phyloP scores from a whole-genome alignment of 2,113 vertebrate genomes.

The Varanus salvator region DNA sequence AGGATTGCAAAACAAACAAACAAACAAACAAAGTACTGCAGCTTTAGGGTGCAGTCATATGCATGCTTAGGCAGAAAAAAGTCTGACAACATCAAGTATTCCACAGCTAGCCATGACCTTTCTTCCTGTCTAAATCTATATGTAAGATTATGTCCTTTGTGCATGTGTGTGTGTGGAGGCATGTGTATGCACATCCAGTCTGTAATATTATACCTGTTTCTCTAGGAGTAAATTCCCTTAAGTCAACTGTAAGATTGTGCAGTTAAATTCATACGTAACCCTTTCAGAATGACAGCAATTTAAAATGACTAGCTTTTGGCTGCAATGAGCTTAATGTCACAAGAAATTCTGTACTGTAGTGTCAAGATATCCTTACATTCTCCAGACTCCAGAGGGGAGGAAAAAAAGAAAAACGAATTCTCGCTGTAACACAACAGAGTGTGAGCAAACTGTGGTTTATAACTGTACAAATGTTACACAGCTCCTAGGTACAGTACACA shows the following conservation, averaged over 20 bases:
- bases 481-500: background rate
- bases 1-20: no score
- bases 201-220: background rate
- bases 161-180: no score
- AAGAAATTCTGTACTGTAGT: background rate
- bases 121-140: no score
- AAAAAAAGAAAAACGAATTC: no score
- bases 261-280: background rate
- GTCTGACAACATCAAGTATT: no score
- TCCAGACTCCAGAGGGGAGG: background rate
- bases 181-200: background rate
- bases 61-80: no score
- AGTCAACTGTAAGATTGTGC: background rate
- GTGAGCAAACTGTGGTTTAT: background rate
- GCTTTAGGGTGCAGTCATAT: no score
- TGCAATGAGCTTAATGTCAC: background rate
- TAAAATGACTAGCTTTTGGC: background rate
- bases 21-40: no score
- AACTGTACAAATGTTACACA: background rate
- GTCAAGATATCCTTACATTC: background rate
- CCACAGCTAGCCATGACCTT: no score
- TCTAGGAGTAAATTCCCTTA: background rate
- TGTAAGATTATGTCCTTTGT: background rate
- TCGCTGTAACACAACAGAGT: background rate
- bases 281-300: background rate